A percentile compares a stretch with the other conserved stretches of the same genome.
These are phyloP conservation scores for Lepilemur septentrionalis DNA, from an alignment of 2,797 vertebrate genomes.

Conservation along the genomic window DNA sequence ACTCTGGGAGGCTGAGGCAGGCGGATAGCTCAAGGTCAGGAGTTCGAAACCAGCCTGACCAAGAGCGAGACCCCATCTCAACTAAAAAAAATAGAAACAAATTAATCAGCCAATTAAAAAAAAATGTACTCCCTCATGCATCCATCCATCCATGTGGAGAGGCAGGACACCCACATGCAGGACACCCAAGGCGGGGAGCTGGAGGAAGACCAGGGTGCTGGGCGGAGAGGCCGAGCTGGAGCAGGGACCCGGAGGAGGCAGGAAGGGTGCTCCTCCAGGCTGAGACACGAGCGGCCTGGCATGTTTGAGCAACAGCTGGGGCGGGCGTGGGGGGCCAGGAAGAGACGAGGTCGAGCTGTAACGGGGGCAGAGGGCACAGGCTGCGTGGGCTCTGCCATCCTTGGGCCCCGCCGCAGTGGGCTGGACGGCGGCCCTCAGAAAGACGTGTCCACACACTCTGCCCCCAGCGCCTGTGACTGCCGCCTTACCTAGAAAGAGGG, in stretches of 20 bases:
- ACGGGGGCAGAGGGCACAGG: rapidly evolving
- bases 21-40: too few species aligned
- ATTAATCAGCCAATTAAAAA: too few species aligned
- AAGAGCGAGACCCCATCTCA: too few species aligned
- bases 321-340: rapidly evolving
- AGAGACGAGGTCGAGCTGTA: neutral
- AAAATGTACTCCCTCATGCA: too few species aligned
- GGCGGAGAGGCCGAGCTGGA: neutral
- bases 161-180: neutral
- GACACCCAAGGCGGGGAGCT: neutral
- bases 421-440: neutral
- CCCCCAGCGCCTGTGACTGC: rapidly evolving
- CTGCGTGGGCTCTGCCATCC: neutral
- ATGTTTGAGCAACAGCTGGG: neutral
- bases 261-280: too few species aligned
- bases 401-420: neutral
- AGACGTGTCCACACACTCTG: neutral
- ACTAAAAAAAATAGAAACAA: too few species aligned
- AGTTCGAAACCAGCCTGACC: too few species aligned
- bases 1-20: too few species aligned
- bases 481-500: neutral
- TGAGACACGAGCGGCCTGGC: neutral
- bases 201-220: neutral
- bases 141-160: neutral
- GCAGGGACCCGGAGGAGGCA: neutral